Conservation (phyloP, 2,113 vertebrate species). For the Siphamia tubifer region DNA sequence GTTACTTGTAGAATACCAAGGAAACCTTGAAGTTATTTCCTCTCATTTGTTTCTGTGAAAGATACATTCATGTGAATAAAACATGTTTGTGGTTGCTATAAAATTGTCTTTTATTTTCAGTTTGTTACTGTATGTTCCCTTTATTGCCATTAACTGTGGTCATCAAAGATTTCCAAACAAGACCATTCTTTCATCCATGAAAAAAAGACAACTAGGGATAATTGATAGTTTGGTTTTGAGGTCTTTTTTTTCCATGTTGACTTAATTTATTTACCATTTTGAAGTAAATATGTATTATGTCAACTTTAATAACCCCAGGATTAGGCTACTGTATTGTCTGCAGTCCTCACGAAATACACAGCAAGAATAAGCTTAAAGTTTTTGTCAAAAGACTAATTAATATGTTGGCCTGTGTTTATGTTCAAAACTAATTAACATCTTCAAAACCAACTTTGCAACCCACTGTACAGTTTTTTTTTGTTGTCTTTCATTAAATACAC, state of each 20-base stretch:
- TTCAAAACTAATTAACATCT: constrained; percentile 3
- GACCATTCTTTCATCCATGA: constrained; percentile 19
- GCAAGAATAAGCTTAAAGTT: background rate
- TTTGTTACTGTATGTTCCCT: constrained; percentile 1
- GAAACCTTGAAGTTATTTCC: constrained; percentile 45
- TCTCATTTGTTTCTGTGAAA: constrained; percentile 53
- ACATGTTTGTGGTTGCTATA: constrained; percentile 62
- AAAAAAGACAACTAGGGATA: constrained; percentile 23
- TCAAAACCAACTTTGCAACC: background rate
- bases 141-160: constrained; percentile 27
- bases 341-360: background rate
- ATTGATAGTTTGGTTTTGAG: constrained; percentile 53
- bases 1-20: constrained; percentile 52
- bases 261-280: constrained; percentile 27
- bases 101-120: constrained; percentile 44
- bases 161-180: constrained; percentile 20
- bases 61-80: constrained; percentile 75
- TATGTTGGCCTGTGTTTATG: background rate
- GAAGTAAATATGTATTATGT: constrained; percentile 35
- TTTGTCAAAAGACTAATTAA: constrained; percentile 1
- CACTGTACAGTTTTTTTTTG: background rate
- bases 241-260: constrained; percentile 38
- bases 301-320: constrained; percentile 10
- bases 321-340: constrained; percentile 33
- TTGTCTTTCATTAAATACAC: background rate